These are phyloP conservation scores for Xestia sexstrigata DNA, from an alignment of 2,888 invertebrate species.

Conservation along the genomic window DNA sequence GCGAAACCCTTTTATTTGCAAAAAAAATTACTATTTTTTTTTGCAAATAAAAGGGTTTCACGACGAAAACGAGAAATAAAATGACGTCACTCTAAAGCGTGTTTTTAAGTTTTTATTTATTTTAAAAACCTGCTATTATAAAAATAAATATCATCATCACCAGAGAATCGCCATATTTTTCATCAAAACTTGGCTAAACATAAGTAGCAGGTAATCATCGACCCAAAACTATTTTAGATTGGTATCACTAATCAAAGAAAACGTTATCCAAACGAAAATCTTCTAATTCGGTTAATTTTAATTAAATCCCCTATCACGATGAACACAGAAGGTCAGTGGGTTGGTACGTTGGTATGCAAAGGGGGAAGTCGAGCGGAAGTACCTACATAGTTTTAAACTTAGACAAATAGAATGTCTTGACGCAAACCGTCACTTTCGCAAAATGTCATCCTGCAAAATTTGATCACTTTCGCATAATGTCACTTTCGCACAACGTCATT, in stretches of 20 bases:
- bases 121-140: too few species aligned
- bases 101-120: too few species aligned
- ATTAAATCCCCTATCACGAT: slow-evolving; percentile 16
- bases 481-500: background rate
- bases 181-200: background rate
- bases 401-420: background rate
- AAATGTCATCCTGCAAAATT: background rate
- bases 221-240: background rate
- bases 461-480: background rate
- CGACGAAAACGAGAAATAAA: too few species aligned
- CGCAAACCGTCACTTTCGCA: background rate
- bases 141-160: too few species aligned
- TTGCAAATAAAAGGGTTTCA: too few species aligned
- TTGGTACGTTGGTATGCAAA: background rate
- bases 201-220: background rate
- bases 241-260: slow-evolving; percentile 11
- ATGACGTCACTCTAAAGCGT: too few species aligned
- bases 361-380: background rate
- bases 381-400: slow-evolving; percentile 1
- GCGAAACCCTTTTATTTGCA: too few species aligned
- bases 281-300: slow-evolving; percentile 18
- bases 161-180: background rate
- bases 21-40: too few species aligned
- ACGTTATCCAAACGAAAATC: slow-evolving; percentile 14
- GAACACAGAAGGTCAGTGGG: background rate